Percentiles rank a stretch among this genome's conserved stretches.
These are phyloP conservation scores for Ornithoptera priamus DNA, from an alignment of 2,888 invertebrate genomes.

Conservation along the genomic window DNA sequence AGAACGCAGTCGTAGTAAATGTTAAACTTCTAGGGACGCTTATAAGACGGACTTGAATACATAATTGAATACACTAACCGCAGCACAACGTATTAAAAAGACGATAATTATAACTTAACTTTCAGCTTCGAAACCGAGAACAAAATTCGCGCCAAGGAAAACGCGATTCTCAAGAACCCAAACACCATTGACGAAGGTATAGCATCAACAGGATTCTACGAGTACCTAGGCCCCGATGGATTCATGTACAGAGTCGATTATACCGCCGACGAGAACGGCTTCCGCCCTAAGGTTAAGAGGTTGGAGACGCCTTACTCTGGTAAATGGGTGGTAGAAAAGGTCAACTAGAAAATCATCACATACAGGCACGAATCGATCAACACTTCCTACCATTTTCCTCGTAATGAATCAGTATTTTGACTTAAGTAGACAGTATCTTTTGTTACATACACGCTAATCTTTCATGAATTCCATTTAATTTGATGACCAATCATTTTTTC, in stretches of 20 bases:
- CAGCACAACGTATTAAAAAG: neutral
- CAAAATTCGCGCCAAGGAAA: constrained; percentile 77
- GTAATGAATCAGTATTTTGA: constrained; percentile 67
- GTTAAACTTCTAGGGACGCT: constrained; percentile 6
- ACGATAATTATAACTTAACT: constrained; percentile 1
- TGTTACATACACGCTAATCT: constrained; percentile 30
- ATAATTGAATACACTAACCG: neutral
- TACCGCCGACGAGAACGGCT: constrained; percentile 76
- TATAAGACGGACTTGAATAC: neutral
- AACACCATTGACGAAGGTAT: constrained; percentile 75
- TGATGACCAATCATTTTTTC: constrained; percentile 40
- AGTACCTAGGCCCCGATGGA: constrained; percentile 77
- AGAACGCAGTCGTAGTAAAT: constrained; percentile 27
- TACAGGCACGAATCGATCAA: constrained; percentile 36
- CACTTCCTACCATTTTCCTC: constrained; percentile 44
- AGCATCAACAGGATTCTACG: constrained; percentile 74
- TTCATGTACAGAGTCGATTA: constrained; percentile 77
- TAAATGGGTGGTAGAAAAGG: constrained; percentile 72
- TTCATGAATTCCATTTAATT: constrained; percentile 30
- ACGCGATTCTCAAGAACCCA: constrained; percentile 72
- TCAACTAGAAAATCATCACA: constrained; percentile 50
- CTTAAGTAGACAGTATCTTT: constrained; percentile 49
- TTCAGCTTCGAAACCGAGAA: constrained; percentile 77
- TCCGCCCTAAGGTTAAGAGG: constrained; percentile 70
- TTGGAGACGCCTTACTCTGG: constrained; percentile 74